These are phyloP conservation scores for Tineola bisselliella DNA, from an alignment of 2,888 invertebrate species.

Conservation along the genomic window DNA sequence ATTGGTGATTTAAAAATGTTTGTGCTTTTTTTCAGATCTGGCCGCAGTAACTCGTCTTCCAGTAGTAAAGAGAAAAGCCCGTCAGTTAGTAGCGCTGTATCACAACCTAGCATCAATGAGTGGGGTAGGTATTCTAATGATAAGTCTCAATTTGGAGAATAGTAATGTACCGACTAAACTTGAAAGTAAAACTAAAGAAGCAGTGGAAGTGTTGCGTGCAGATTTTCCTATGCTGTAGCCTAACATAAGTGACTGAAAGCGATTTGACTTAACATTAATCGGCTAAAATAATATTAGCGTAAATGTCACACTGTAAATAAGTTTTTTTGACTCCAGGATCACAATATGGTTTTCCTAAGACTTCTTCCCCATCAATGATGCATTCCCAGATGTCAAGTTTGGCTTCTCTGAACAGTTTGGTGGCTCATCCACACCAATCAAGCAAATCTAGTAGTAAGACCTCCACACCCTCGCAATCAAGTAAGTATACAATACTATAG, in stretches of 20 bases:
- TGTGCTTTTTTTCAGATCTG: conserved; percentile 33
- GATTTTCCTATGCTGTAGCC: no score
- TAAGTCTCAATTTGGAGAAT: no score
- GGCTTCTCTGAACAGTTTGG: conserved; percentile 55
- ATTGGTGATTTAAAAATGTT: no score
- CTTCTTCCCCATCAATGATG: conserved; percentile 58
- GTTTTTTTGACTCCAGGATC: no score
- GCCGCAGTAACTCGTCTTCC: conserved; percentile 49
- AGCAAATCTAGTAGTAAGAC: conserved; percentile 28
- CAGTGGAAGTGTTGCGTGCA: no score
- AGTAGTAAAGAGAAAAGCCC: conserved; percentile 56
- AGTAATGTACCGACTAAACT: no score
- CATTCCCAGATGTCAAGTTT: conserved; percentile 42
- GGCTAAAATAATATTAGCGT: no score
- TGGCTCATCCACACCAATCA: conserved; percentile 45
- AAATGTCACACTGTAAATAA: no score
- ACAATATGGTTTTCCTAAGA: conserved; percentile 59
- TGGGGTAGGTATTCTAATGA: conserved; percentile 34
- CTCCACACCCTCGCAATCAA: conserved; percentile 16
- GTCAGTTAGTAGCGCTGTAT: conserved; percentile 40
- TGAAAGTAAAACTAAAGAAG: no score
- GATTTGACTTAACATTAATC: no score
- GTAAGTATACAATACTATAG: no score
- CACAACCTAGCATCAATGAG: conserved; percentile 54
- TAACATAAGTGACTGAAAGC: no score